Conservation (phyloP, 2,797 vertebrate species). For the Sebastes nivosus region DNA sequence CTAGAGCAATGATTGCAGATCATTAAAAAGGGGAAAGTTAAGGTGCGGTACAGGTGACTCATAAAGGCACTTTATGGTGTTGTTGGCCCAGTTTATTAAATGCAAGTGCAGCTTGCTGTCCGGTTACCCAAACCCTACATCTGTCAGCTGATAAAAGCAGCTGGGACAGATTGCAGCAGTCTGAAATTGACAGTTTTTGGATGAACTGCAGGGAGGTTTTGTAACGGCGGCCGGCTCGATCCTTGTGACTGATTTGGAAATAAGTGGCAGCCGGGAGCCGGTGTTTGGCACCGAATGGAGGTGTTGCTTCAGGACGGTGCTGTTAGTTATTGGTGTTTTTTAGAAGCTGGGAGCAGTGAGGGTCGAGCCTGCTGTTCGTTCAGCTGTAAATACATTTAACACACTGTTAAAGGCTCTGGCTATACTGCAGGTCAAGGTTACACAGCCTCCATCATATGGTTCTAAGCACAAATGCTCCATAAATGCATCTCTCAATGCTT, state of each 20-base stretch:
- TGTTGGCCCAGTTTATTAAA: conserved; percentile 8
- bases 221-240: conserved; percentile 33
- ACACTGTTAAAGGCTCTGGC: conserved; percentile 5
- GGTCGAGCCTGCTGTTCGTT: conserved; percentile 16
- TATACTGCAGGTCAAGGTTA: conserved; percentile 21
- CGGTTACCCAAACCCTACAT: conserved; percentile 14
- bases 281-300: conserved; percentile 19
- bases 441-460: conserved; percentile 1
- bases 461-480: neutral
- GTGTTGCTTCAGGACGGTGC: conserved; percentile 51
- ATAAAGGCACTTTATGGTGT: neutral
- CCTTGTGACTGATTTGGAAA: conserved; percentile 57
- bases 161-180: conserved; percentile 19
- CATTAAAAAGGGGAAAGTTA: neutral
- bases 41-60: neutral
- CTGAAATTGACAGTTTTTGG: conserved; percentile 34
- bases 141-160: conserved; percentile 33
- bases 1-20: neutral
- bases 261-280: conserved; percentile 35
- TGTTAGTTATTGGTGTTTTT: conserved; percentile 6
- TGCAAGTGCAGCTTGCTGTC: neutral
- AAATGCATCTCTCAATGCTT: neutral
- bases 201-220: conserved; percentile 33
- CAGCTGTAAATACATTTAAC: conserved; percentile 41
- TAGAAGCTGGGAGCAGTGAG: conserved; percentile 23